Conservation (phyloP, 2,797 vertebrate genomes). For the Sebastes aleutianus region DNA sequence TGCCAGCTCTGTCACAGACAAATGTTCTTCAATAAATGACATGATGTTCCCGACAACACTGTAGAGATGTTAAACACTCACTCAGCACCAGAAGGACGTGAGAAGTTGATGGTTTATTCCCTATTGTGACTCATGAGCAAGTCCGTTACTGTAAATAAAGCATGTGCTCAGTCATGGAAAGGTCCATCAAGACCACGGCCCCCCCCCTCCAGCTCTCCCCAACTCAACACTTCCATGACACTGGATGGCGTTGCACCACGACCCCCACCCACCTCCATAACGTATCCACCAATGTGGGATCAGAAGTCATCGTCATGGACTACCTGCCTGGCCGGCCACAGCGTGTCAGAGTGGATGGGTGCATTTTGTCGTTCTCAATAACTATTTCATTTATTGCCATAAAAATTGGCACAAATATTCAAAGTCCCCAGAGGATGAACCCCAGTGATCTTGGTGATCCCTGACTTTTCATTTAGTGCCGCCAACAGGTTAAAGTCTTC, state of each 20-base stretch:
- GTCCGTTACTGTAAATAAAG: not conserved
- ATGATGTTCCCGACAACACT: slow-evolving; percentile 21
- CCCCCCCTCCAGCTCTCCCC: not conserved
- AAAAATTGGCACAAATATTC: not conserved
- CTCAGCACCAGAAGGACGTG: not conserved
- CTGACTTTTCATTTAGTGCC: no score
- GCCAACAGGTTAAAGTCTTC: no score
- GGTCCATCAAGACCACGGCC: not conserved
- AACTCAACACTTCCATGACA: no score
- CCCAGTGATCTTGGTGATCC: not conserved
- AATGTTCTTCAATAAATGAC: slow-evolving; percentile 20
- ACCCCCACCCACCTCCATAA: no score
- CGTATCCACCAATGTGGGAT: no score
- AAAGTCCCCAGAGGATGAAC: not conserved
- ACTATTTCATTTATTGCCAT: not conserved
- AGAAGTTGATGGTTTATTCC: not conserved
- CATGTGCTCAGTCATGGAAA: not conserved
- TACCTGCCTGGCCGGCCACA: no score
- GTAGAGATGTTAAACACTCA: not conserved
- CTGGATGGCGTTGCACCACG: no score
- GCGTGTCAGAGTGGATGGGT: no score
- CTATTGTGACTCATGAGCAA: not conserved
- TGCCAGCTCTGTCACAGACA: slow-evolving; percentile 1
- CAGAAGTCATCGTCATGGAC: no score
- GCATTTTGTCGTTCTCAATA: no score